These are phyloP conservation scores for Meloidogyne exigua DNA, from an alignment of 1,140 invertebrate species.

Conservation along the genomic window DNA sequence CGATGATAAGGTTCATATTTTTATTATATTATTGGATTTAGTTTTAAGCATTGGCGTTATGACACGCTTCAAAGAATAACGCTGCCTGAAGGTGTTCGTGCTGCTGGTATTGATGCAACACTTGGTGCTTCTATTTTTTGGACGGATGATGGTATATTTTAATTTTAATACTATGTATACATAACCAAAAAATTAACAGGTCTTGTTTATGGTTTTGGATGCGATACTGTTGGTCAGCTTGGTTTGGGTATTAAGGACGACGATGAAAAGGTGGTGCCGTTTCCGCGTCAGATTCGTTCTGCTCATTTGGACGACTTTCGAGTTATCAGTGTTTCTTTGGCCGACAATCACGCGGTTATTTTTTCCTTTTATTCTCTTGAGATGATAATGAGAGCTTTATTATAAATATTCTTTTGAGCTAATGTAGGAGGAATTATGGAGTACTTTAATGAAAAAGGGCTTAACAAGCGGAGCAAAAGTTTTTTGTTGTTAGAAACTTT, in stretches of 20 bases:
- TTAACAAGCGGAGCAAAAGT: too few species aligned
- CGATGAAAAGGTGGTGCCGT: constrained; percentile 54
- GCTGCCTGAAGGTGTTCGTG: constrained; percentile 40
- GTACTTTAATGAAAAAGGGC: too few species aligned
- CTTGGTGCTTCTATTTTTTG: constrained; percentile 56
- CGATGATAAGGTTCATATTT: neutral
- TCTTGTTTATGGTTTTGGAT: constrained; percentile 55
- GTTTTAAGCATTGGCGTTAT: constrained; percentile 54
- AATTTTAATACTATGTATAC: neutral
- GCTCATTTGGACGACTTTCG: constrained; percentile 55
- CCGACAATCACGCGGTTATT: constrained; percentile 53
- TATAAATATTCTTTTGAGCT: too few species aligned
- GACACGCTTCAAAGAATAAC: constrained; percentile 43
- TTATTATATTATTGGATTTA: neutral
- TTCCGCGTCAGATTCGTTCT: constrained; percentile 49
- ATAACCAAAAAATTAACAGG: constrained; percentile 43
- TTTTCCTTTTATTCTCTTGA: neutral
- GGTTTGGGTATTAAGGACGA: constrained; percentile 60
- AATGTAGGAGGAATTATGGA: too few species aligned
- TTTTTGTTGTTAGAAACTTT: too few species aligned
- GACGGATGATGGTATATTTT: constrained; percentile 49
- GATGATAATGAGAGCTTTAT: too few species aligned
- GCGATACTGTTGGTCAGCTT: constrained; percentile 57
- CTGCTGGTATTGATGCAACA: constrained; percentile 51
- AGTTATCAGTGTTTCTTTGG: constrained; percentile 50